Percentiles rank a stretch among this genome's conserved stretches.
phyloP scores from a whole-genome alignment of 2,797 vertebrate genomes.

The Peromyscus eremicus region DNA sequence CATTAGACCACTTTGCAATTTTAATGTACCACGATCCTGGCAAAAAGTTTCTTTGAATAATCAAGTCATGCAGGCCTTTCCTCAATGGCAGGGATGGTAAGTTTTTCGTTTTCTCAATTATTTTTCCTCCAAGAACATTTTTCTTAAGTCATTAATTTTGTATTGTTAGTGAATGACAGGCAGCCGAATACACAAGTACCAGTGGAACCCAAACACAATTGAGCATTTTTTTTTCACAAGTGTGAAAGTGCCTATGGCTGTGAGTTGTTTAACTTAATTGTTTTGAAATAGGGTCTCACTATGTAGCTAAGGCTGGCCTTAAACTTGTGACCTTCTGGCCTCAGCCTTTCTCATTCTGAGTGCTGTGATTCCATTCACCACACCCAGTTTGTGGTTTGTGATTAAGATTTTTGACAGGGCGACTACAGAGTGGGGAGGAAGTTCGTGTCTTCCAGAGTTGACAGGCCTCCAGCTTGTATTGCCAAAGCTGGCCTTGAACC shows the following conservation, averaged over 20 bases:
- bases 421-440: neutral
- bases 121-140: constrained; percentile 30
- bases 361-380: neutral
- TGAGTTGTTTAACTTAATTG: neutral
- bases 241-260: neutral
- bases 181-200: neutral
- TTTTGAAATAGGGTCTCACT: neutral
- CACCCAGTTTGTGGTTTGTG: neutral
- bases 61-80: neutral
- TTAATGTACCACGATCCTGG: neutral
- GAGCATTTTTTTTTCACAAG: neutral
- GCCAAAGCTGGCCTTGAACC: neutral
- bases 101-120: neutral
- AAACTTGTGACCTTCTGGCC: neutral
- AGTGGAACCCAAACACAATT: neutral
- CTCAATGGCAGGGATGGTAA: neutral
- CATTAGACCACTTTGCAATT: constrained; percentile 19
- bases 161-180: neutral
- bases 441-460: neutral
- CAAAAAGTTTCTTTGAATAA: neutral
- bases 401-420: neutral
- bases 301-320: neutral
- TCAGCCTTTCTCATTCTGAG: neutral
- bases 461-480: neutral
- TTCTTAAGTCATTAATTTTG: neutral